These are phyloP conservation scores for Urophycis tenuis DNA, from an alignment of 2,797 vertebrate genomes.

Conservation along the genomic window DNA sequence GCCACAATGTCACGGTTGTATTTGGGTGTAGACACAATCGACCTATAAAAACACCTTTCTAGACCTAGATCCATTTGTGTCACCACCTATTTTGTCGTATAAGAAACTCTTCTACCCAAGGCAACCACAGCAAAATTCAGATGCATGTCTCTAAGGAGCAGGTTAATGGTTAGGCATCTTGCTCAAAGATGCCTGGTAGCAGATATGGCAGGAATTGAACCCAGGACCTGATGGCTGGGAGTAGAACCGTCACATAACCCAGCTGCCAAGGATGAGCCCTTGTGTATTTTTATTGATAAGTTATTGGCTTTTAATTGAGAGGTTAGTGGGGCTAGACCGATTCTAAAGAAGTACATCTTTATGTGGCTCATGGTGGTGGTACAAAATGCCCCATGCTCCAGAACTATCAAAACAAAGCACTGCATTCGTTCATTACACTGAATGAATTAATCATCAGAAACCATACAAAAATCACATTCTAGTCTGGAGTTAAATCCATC, in stretches of 20 bases:
- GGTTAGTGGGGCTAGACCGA: background rate
- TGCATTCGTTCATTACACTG: no score
- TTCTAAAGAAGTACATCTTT: background rate
- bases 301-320: background rate
- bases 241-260: background rate
- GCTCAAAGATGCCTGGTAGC: background rate
- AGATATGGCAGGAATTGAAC: background rate
- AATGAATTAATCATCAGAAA: no score
- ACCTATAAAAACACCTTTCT: no score
- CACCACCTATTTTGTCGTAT: background rate
- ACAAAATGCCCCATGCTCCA: no score
- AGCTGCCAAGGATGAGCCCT: background rate
- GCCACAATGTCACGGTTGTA: no score
- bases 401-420: no score
- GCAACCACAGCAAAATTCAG: background rate
- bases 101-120: background rate
- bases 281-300: background rate
- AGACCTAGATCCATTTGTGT: background rate
- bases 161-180: background rate
- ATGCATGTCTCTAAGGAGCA: background rate
- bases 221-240: background rate
- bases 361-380: background rate
- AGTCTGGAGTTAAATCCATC: no score
- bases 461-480: no score
- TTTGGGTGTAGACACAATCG: no score